phyloP scores from a whole-genome alignment of 2,797 vertebrate genomes.

The Microctenopoma steveboyesi region DNA sequence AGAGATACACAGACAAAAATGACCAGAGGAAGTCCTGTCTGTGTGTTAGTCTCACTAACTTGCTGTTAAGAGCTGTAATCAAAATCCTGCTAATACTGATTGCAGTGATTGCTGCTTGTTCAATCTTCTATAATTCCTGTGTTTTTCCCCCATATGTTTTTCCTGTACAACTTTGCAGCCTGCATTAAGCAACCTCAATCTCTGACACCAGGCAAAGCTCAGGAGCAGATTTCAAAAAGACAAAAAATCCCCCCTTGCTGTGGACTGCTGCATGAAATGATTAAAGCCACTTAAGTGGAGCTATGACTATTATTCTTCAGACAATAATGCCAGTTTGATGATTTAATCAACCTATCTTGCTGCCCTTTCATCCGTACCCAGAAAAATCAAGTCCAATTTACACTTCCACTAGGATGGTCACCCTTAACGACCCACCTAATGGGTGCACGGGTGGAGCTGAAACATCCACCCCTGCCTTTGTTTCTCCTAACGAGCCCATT shows the following conservation, averaged over 20 bases:
- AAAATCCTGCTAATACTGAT: constrained; percentile 42
- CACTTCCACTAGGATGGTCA: too few relatives aligned
- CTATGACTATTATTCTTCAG: constrained; percentile 28
- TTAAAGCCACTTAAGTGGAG: constrained; percentile 20
- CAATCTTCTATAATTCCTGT: constrained; percentile 22
- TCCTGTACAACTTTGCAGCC: neutral
- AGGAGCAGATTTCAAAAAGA: constrained; percentile 11
- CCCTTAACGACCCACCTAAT: too few relatives aligned
- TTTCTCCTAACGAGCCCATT: too few relatives aligned
- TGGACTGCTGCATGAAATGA: constrained; percentile 37
- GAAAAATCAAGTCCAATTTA: too few relatives aligned
- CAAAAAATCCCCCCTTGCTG: neutral
- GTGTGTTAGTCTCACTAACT: neutral
- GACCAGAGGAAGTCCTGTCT: neutral
- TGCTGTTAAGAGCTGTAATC: constrained; percentile 19
- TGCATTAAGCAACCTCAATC: constrained; percentile 34
- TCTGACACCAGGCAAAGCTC: constrained; percentile 18
- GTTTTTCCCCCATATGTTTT: neutral
- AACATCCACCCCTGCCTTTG: too few relatives aligned
- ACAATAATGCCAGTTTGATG: constrained; percentile 5
- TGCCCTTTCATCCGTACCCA: too few relatives aligned
- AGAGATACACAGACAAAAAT: neutral
- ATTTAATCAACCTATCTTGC: too few relatives aligned
- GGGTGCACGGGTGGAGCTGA: too few relatives aligned
- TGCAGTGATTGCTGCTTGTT: constrained; percentile 41